Percentiles rank a stretch among this genome's conserved stretches.
phyloP scores from a whole-genome alignment of 2,888 invertebrate genomes.

The Nebria salina region DNA sequence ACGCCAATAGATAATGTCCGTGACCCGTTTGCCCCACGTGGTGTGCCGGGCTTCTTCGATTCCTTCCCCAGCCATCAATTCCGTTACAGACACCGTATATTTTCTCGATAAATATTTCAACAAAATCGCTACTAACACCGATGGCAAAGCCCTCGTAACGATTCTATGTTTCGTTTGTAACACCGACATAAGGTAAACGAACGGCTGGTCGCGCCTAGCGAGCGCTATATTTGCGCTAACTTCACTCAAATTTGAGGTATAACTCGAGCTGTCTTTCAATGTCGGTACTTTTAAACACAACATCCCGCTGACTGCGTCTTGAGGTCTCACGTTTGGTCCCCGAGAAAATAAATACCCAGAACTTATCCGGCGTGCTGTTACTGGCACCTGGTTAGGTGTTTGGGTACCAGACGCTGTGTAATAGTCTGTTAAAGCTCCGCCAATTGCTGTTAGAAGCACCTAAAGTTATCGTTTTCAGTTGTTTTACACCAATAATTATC shows the following conservation, averaged over 20 bases:
- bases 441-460: conserved; percentile 68
- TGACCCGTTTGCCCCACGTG: conserved; percentile 73
- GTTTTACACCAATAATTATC: no score
- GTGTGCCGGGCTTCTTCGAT: conserved; percentile 64
- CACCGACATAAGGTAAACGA: conserved; percentile 66
- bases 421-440: conserved; percentile 73
- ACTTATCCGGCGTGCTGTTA: conserved; percentile 68
- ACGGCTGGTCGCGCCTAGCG: conserved; percentile 64
- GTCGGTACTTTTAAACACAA: conserved; percentile 74
- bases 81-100: conserved; percentile 74
- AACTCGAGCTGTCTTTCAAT: conserved; percentile 58
- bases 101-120: conserved; percentile 73
- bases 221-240: conserved; percentile 61
- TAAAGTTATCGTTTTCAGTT: not conserved
- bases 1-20: conserved; percentile 74
- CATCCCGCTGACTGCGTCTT: conserved; percentile 67
- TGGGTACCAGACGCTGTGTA: conserved; percentile 66
- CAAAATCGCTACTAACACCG: conserved; percentile 65
- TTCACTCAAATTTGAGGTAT: conserved; percentile 58
- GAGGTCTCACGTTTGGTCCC: conserved; percentile 60
- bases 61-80: conserved; percentile 63
- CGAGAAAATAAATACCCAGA: conserved; percentile 68
- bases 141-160: conserved; percentile 72
- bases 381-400: conserved; percentile 69
- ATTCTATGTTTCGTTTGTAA: conserved; percentile 68